A percentile compares a stretch with the other conserved stretches of the same genome.
These are phyloP conservation scores for Lutjanus argentimaculatus DNA, from an alignment of 2,797 vertebrate species.

Conservation along the genomic window DNA sequence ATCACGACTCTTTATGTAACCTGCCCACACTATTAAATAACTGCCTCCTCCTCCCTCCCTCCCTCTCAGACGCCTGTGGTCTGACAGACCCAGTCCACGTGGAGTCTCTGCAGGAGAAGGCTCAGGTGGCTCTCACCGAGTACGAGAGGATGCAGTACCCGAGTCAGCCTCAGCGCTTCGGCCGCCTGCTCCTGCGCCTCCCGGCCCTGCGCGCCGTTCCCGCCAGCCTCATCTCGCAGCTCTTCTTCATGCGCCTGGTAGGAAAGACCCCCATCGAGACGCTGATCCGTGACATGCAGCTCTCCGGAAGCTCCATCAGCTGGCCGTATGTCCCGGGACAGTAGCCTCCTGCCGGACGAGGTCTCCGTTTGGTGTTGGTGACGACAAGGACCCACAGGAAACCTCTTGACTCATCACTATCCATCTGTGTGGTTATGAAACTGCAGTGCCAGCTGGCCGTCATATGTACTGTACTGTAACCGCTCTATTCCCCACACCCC, in stretches of 20 bases:
- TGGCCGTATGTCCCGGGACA: slow-evolving; percentile 94
- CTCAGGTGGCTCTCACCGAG: slow-evolving; percentile 94
- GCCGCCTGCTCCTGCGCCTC: slow-evolving; percentile 92
- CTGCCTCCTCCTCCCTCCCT: slow-evolving; percentile 50
- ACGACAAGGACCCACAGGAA: slow-evolving; percentile 76
- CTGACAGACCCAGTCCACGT: slow-evolving; percentile 93
- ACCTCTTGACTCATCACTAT: slow-evolving; percentile 76
- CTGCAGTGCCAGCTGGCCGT: slow-evolving; percentile 72
- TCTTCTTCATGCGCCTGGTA: slow-evolving; percentile 97
- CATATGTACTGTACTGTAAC: slow-evolving; percentile 70
- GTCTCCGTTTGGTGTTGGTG: slow-evolving; percentile 71
- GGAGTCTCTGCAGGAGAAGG: slow-evolving; percentile 96
- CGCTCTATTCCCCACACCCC: slow-evolving; percentile 52
- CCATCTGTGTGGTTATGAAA: slow-evolving; percentile 77
- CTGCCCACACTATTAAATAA: slow-evolving; percentile 74
- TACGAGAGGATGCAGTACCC: slow-evolving; percentile 95
- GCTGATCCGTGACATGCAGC: slow-evolving; percentile 97
- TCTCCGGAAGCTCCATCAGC: slow-evolving; percentile 95
- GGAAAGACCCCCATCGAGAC: slow-evolving; percentile 97
- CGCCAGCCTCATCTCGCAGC: slow-evolving; percentile 94
- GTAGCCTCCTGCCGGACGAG: slow-evolving; percentile 72
- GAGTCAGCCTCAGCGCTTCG: slow-evolving; percentile 93
- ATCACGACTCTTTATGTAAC: slow-evolving; percentile 79
- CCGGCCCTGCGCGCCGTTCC: slow-evolving; percentile 93
- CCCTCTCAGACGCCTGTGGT: slow-evolving; percentile 91